Evolutionary conservation across 1,140 invertebrate genomes (phyloP).

Genomic region (Bathynomus jamesi): DNA sequence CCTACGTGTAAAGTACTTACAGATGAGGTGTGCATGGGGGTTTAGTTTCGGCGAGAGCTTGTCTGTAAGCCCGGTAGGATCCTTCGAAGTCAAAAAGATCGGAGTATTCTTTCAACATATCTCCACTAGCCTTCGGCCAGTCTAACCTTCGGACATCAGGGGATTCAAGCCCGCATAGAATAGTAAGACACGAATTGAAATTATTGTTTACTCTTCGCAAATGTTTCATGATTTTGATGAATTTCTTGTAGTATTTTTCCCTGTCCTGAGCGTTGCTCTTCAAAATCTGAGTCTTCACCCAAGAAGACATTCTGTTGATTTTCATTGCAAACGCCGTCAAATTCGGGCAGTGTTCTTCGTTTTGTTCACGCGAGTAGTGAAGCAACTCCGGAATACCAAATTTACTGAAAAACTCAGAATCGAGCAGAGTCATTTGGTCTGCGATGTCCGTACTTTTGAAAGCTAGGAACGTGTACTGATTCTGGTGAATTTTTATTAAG

Average conservation of each 20-base stretch:
- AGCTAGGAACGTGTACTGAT: constrained; percentile 60
- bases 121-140: constrained; percentile 84
- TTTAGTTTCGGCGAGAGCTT: constrained; percentile 83
- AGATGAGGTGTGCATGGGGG: constrained; percentile 98
- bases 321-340: constrained; percentile 95
- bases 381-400: constrained; percentile 95
- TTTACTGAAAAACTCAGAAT: constrained; percentile 89
- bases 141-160: constrained; percentile 67
- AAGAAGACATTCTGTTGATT: constrained; percentile 99
- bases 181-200: constrained; percentile 95
- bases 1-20: too few species aligned
- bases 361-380: constrained; percentile 94
- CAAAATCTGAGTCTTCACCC: constrained; percentile 48
- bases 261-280: constrained; percentile 52
- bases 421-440: constrained; percentile 96
- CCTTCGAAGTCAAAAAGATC: constrained; percentile 91
- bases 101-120: constrained; percentile 88
- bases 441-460: constrained; percentile 89
- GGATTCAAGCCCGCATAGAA: constrained; percentile 92
- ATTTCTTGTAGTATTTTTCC: constrained; percentile 93
- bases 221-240: constrained; percentile 98
- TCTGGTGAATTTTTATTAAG: not conserved
- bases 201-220: constrained; percentile 96
- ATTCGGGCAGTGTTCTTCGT: constrained; percentile 92
- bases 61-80: constrained; percentile 90